Evolutionary conservation across 2,113 vertebrate species (phyloP).

Genomic region (Macroglossus sobrinus): DNA sequence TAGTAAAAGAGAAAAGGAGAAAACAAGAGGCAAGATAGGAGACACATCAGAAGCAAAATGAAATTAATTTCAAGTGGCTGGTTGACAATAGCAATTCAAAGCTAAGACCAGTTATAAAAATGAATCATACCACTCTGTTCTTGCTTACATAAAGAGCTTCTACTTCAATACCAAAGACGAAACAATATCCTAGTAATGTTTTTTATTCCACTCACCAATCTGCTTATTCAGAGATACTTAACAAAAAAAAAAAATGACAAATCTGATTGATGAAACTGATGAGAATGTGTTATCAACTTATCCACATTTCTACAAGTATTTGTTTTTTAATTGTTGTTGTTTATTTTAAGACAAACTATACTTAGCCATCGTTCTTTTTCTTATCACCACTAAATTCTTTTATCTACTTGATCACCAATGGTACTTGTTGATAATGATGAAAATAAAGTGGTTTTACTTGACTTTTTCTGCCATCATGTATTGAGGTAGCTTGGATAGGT

Average conservation of each 20-base stretch:
- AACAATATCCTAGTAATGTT: neutral
- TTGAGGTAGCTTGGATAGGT: neutral
- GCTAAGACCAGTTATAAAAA: neutral
- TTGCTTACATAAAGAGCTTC: neutral
- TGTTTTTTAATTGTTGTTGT: neutral
- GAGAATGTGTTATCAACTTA: neutral
- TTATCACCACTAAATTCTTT: neutral
- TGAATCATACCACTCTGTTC: neutral
- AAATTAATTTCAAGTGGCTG: neutral
- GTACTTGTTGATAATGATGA: neutral
- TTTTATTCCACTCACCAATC: neutral
- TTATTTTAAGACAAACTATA: neutral
- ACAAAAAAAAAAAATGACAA: neutral
- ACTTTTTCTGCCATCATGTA: neutral
- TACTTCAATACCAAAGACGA: neutral
- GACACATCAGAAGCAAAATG: neutral
- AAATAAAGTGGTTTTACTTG: neutral
- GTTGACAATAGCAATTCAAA: neutral
- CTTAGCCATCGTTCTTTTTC: neutral
- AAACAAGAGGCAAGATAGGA: neutral
- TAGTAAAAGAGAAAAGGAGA: neutral
- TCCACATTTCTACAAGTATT: neutral
- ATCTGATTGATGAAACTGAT: neutral
- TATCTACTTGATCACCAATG: neutral
- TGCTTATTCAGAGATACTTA: neutral